Evolutionary conservation across 2,888 invertebrate species (phyloP), one percentile per base, ranked within the genome.

Genomic region (Crocallis elinguaria): DNA sequence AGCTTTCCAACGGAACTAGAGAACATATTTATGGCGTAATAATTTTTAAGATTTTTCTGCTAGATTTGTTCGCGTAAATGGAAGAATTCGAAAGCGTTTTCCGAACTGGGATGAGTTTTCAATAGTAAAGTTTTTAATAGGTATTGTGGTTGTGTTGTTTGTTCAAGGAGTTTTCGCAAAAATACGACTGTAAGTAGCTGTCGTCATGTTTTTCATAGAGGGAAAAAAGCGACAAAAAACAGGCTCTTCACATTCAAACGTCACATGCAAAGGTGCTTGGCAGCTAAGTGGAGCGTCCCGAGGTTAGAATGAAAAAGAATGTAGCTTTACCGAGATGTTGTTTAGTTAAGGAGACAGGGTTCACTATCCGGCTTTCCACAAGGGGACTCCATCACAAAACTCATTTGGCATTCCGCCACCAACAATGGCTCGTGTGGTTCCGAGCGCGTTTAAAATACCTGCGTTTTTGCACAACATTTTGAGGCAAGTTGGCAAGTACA

Each of bases 351-450:
- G 75, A 75, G 77, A 73, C 75, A 72, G 74, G 62, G 79, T 72
- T 82, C 76, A 82, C 81, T 85, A 84, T 86, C 79, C 79, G 77
- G 79, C 77, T 77, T 77, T 44, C 38, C 78, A 78, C 73, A 75
- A 77, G 79, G 77, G 78, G 83, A 79, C 84, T 85, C 76, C 84
- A 86, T 88, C 84, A 84, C 84, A 84, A 86, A 88, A 87, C 85
- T 89, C 88, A 88, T 89, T 90, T 90, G 89, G 90, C 89, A 89
- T 88, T 81, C 88, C 82, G 88, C 90, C 90, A 89, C 83, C 53
- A 77, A 84, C 84, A 83, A 81, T 79, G 82, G 79, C 75, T 77
- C 75, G 84, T 79, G 80, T 83, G 80, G 82, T 84, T 84, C 78
- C 77, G 76, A 78, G 79, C 76, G 79, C 77, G 79, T 85, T 87